phyloP scores from a whole-genome alignment of 2,113 vertebrate genomes.

The Notiomystis cincta region DNA sequence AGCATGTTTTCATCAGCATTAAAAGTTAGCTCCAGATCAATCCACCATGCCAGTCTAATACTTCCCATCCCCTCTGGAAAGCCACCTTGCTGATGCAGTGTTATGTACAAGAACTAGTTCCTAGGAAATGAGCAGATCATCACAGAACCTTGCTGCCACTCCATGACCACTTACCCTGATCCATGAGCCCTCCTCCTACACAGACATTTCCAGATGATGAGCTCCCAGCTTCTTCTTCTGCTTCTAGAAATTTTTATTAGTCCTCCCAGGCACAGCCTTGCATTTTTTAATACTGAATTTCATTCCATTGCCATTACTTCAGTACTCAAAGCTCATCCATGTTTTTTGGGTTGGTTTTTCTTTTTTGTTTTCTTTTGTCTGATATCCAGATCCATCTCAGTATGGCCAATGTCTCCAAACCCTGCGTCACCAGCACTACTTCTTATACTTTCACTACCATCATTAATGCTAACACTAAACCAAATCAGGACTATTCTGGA shows the following conservation, averaged over 20 bases:
- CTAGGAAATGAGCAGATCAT: neutral
- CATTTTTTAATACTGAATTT: constrained; percentile 54
- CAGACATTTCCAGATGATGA: neutral
- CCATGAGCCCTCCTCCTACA: neutral
- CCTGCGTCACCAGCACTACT: neutral
- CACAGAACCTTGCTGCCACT: neutral
- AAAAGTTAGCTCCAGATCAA: neutral
- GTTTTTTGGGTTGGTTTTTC: neutral
- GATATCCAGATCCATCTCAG: neutral
- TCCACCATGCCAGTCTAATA: neutral
- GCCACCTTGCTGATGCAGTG: neutral
- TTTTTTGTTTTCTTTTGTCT: neutral
- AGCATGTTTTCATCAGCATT: neutral
- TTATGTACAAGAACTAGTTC: neutral
- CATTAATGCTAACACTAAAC: neutral
- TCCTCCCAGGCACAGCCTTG: constrained; percentile 7
- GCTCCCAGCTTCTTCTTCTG: neutral
- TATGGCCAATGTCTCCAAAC: neutral
- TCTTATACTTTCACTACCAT: neutral
- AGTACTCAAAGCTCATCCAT: constrained; percentile 8
- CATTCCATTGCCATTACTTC: constrained; percentile 51
- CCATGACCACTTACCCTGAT: neutral
- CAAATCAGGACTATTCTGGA: neutral
- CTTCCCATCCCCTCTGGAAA: neutral
- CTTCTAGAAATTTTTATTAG: constrained; percentile 46